These are phyloP conservation scores for Centropus unirufus DNA, from an alignment of 2,113 vertebrate species.

Conservation along the genomic window DNA sequence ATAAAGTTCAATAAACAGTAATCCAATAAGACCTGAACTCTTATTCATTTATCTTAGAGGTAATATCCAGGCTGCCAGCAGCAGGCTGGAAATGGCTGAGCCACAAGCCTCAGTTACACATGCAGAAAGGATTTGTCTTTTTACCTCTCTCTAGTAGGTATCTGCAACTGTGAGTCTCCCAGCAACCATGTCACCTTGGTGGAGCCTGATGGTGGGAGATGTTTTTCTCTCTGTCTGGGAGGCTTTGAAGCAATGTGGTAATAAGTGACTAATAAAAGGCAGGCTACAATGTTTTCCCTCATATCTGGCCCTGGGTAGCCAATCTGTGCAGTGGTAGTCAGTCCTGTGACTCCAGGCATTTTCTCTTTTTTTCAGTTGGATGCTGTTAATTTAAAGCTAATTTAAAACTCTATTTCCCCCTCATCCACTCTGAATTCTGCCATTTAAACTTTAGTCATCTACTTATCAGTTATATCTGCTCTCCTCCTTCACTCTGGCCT, in stretches of 20 bases:
- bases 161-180: neutral
- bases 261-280: neutral
- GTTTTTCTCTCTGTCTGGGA: neutral
- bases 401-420: neutral
- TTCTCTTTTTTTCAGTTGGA: neutral
- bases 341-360: neutral
- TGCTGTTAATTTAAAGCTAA: neutral
- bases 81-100: slow-evolving; percentile 42
- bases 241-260: neutral
- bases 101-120: neutral
- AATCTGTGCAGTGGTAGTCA: neutral
- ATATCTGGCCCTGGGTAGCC: neutral
- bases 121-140: slow-evolving; percentile 14
- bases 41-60: slow-evolving; percentile 85
- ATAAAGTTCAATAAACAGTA: slow-evolving; percentile 88
- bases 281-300: neutral
- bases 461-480: neutral
- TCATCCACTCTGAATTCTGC: accelerated
- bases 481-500: neutral
- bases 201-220: neutral
- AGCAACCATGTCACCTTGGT: neutral
- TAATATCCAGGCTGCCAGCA: slow-evolving; percentile 77
- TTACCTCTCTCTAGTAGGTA: neutral
- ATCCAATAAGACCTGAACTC: slow-evolving; percentile 85
- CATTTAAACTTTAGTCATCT: neutral